These are phyloP conservation scores for Sinonovacula constricta DNA, from an alignment of 1,140 invertebrate genomes.

Conservation along the genomic window DNA sequence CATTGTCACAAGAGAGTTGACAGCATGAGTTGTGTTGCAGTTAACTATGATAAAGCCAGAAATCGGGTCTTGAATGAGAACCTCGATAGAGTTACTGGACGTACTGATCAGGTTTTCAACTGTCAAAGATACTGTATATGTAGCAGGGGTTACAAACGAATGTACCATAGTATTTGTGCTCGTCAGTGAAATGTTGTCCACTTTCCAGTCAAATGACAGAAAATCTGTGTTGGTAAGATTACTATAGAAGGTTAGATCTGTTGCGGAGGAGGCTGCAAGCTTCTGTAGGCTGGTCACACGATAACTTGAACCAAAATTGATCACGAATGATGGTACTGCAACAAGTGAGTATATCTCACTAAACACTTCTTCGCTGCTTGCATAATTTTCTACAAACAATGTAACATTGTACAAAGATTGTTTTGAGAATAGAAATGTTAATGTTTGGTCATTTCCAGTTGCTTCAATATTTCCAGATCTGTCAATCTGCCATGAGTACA, in stretches of 20 bases:
- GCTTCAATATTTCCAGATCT: conserved; percentile 8
- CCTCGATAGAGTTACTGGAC: conserved; percentile 3
- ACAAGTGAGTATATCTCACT: conserved; percentile 38
- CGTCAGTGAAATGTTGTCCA: conserved; percentile 16
- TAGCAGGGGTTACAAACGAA: conserved; percentile 32
- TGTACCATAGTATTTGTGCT: neutral
- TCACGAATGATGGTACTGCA: conserved; percentile 32
- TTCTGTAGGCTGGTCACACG: conserved; percentile 47
- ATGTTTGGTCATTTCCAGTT: conserved; percentile 15
- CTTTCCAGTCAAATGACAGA: conserved; percentile 52
- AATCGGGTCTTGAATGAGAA: conserved; percentile 59
- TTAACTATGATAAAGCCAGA: conserved; percentile 39
- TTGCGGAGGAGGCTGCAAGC: conserved; percentile 29
- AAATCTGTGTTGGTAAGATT: conserved; percentile 21
- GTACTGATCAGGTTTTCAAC: conserved; percentile 61
- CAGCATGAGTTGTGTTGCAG: conserved; percentile 45
- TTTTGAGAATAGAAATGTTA: conserved; percentile 10
- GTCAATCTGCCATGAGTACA: conserved; percentile 37
- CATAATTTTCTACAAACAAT: conserved; percentile 20
- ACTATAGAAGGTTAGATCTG: conserved; percentile 36
- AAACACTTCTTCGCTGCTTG: conserved; percentile 5
- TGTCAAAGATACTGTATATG: conserved; percentile 50
- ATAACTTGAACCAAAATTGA: conserved; percentile 47
- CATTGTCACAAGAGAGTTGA: conserved; percentile 44
- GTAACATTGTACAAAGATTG: conserved; percentile 42